These are phyloP conservation scores for Tanytarsus gracilentus DNA, from an alignment of 2,888 invertebrate species.

Conservation along the genomic window DNA sequence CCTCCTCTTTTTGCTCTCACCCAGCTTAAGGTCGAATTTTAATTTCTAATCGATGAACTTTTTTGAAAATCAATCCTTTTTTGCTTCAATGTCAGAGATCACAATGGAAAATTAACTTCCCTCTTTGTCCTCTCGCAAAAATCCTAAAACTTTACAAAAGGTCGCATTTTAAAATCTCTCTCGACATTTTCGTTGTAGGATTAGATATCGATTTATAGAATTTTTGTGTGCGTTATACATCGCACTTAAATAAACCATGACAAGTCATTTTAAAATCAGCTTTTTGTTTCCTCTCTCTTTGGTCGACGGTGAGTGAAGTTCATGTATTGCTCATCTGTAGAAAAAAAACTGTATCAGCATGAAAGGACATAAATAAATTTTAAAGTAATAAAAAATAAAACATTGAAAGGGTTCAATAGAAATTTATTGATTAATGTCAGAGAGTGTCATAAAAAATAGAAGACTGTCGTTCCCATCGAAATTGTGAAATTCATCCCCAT, in stretches of 20 bases:
- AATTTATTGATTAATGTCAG: slow-evolving; percentile 29
- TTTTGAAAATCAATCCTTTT: slow-evolving; percentile 24
- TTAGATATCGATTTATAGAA: background rate
- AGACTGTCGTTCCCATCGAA: slow-evolving; percentile 9
- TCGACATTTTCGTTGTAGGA: background rate
- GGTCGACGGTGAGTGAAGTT: background rate
- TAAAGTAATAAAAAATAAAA: slow-evolving; percentile 28
- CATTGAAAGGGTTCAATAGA: slow-evolving; percentile 28
- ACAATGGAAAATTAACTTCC: slow-evolving; percentile 18
- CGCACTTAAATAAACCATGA: slow-evolving; percentile 27
- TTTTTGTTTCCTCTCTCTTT: background rate
- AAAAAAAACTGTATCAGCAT: slow-evolving; percentile 14
- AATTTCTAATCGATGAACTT: slow-evolving; percentile 25
- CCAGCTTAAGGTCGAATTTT: background rate
- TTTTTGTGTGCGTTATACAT: too few species aligned
- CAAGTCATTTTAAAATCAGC: slow-evolving; percentile 27
- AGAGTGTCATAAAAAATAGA: slow-evolving; percentile 22
- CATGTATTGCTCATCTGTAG: slow-evolving; percentile 7
- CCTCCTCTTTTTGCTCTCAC: background rate
- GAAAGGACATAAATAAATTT: slow-evolving; percentile 25
- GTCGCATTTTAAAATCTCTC: too few species aligned
- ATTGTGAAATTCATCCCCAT: background rate
- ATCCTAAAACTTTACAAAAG: too few species aligned
- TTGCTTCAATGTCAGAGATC: background rate
- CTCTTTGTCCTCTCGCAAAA: slow-evolving; percentile 3